phyloP scores from a whole-genome alignment of 2,113 vertebrate genomes.

The Cynoglossus semilaevis region DNA sequence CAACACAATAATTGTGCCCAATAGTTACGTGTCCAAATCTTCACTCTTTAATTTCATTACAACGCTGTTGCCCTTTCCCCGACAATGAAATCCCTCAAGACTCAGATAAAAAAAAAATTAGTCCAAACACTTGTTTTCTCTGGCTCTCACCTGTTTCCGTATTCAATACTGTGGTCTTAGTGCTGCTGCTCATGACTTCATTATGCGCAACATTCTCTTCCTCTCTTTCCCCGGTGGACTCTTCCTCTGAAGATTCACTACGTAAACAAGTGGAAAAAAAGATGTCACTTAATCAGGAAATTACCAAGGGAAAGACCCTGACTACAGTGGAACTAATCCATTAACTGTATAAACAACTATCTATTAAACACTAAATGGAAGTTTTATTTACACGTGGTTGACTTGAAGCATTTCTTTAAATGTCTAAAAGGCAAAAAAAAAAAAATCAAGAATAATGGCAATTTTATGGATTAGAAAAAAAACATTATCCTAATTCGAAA shows the following conservation, averaged over 20 bases:
- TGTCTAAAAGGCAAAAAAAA: too few species aligned
- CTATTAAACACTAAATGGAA: too few species aligned
- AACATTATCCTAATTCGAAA: too few species aligned
- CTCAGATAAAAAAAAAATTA: not conserved
- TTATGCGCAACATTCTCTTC: slow-evolving; percentile 35
- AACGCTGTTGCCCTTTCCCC: too few species aligned
- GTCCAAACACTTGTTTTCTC: not conserved
- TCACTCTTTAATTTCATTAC: too few species aligned
- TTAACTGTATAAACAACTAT: too few species aligned
- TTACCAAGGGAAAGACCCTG: not conserved
- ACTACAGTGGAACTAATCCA: not conserved
- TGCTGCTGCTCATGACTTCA: slow-evolving; percentile 12
- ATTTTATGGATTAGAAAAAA: too few species aligned
- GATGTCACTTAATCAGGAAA: not conserved
- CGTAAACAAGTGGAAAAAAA: slow-evolving; percentile 22
- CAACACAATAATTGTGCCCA: not conserved
- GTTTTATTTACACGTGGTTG: too few species aligned
- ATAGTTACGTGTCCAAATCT: not conserved
- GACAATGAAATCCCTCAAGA: not conserved
- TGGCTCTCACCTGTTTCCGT: slow-evolving; percentile 60
- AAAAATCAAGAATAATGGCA: too few species aligned
- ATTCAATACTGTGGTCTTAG: slow-evolving; percentile 17
- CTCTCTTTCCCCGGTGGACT: slow-evolving; percentile 64
- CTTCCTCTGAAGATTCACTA: slow-evolving; percentile 77
- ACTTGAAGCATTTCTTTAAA: too few species aligned